Conservation (phyloP, 2,113 vertebrate species). For the Bambusicola thoracicus region DNA sequence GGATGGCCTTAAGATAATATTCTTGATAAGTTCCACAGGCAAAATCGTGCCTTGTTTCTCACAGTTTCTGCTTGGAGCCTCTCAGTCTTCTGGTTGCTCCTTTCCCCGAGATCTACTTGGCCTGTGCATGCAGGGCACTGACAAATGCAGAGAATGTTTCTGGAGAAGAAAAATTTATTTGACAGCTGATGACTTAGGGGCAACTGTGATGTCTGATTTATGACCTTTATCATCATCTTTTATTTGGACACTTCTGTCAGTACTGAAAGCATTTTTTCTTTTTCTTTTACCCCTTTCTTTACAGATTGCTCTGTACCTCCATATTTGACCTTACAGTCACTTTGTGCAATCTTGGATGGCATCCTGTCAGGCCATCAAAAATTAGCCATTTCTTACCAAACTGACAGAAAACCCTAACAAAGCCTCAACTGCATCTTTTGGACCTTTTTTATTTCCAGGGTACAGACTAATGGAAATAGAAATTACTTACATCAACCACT, state of each 20-base stretch:
- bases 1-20: neutral
- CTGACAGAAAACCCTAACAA: neutral
- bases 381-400: neutral
- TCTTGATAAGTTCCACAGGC: accelerated
- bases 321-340: neutral
- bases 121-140: neutral
- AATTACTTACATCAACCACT: neutral
- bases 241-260: neutral
- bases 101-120: neutral
- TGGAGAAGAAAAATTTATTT: neutral
- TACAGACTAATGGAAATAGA: neutral
- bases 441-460: neutral
- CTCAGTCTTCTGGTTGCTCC: neutral
- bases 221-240: neutral
- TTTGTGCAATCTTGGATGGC: neutral
- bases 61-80: neutral
- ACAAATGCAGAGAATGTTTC: slow-evolving; percentile 22
- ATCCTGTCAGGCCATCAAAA: neutral
- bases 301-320: neutral
- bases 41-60: neutral
- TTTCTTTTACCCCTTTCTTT: neutral
- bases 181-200: slow-evolving; percentile 23
- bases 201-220: neutral
- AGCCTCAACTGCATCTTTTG: neutral
- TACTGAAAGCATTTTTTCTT: neutral